phyloP scores from a whole-genome alignment of 2,797 vertebrate species.

The Oreochromis grahami region DNA sequence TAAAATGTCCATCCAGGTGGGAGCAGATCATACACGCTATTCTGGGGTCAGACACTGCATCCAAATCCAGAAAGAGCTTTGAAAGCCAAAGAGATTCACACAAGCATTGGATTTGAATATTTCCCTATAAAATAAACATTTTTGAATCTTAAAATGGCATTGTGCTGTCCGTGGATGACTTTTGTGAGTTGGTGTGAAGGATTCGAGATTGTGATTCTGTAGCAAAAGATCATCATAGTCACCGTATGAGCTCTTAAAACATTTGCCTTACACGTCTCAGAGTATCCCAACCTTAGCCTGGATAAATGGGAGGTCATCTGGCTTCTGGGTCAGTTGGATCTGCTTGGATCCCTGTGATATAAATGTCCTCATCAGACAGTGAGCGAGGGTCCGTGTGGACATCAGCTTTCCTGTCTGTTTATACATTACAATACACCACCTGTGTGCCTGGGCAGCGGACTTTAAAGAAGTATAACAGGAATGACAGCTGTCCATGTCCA shows the following conservation, averaged over 20 bases:
- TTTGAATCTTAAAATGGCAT: neutral
- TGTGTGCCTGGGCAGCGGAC: neutral
- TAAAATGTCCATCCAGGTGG: neutral
- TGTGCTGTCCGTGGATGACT: neutral
- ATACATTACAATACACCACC: neutral
- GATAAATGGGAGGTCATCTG: neutral
- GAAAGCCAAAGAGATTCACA: neutral
- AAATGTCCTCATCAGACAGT: neutral
- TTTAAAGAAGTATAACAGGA: neutral
- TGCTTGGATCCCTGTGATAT: neutral
- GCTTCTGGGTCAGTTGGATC: neutral
- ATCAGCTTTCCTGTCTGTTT: neutral
- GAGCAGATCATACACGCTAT: neutral
- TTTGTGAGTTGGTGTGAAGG: neutral
- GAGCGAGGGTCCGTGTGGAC: neutral
- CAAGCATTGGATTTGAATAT: neutral
- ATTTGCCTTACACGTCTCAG: neutral
- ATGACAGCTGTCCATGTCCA: neutral
- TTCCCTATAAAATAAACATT: neutral
- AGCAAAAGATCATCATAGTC: neutral
- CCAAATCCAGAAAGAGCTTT: neutral
- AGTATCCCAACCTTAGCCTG: neutral
- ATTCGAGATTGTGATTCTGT: neutral
- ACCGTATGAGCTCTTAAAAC: neutral
- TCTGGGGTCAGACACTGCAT: neutral